These are phyloP conservation scores for Drosophila funebris DNA, from an alignment of 1,140 invertebrate genomes.

Conservation along the genomic window DNA sequence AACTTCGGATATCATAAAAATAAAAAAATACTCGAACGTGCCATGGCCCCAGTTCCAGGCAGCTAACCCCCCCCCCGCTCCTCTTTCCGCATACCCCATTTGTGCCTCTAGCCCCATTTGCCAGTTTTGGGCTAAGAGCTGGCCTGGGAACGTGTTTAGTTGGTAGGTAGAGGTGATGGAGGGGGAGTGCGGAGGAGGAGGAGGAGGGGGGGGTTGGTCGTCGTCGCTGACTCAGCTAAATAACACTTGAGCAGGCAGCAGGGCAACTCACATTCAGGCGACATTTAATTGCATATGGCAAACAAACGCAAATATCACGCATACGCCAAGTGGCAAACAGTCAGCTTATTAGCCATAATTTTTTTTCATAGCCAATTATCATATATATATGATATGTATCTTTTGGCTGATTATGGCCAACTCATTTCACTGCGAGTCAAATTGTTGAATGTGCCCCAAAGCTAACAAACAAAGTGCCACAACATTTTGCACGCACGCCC, in stretches of 20 bases:
- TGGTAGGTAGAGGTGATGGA: no score
- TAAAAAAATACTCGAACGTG: conserved; percentile 46
- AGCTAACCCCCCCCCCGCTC: not conserved
- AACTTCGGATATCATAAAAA: not conserved
- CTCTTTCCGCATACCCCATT: conserved; percentile 15
- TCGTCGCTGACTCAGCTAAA: conserved; percentile 59
- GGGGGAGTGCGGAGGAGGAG: no score
- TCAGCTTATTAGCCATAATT: conserved; percentile 53
- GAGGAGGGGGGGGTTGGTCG: no score
- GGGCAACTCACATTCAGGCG: conserved; percentile 22
- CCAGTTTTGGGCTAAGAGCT: conserved; percentile 54
- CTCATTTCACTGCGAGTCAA: conserved; percentile 8
- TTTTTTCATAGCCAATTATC: not conserved
- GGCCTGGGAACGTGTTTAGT: conserved; percentile 71
- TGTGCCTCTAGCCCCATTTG: conserved; percentile 11
- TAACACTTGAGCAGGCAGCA: not conserved
- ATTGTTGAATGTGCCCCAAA: conserved; percentile 6
- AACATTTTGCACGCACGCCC: conserved; percentile 41
- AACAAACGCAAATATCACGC: conserved; percentile 58
- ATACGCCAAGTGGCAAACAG: conserved; percentile 60
- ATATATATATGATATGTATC: not conserved
- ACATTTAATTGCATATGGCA: conserved; percentile 38
- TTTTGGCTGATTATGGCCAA: conserved; percentile 12
- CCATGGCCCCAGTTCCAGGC: conserved; percentile 57
- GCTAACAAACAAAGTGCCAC: conserved; percentile 6